Conservation (phyloP, 1,140 invertebrate species). For the Trachelipus rathkii region DNA sequence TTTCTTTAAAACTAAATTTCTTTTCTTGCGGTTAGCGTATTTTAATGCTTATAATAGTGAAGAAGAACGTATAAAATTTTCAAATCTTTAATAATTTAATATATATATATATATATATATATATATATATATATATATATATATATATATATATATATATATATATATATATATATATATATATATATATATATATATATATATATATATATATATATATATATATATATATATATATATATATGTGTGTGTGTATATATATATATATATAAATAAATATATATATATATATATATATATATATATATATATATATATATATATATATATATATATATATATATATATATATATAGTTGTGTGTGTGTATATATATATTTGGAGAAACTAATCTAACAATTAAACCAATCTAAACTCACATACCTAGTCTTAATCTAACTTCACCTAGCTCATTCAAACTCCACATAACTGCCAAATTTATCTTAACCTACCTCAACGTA, state of each 20-base stretch:
- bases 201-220: slow-evolving; percentile 13
- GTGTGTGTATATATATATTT: no score
- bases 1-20: no score
- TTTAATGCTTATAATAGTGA: no score
- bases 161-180: not conserved
- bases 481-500: no score
- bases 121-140: not conserved
- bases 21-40: no score
- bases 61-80: no score
- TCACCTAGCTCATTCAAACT: no score
- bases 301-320: not conserved
- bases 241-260: not conserved
- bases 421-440: no score
- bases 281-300: not conserved
- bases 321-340: slow-evolving; percentile 6
- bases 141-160: not conserved
- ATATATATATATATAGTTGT: not conserved
- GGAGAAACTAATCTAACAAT: no score
- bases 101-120: not conserved
- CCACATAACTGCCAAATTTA: no score
- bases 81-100: no score
- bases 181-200: not conserved
- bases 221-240: slow-evolving; percentile 20
- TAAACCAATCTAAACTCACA: no score
- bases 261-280: not conserved